phyloP scores from a whole-genome alignment of 2,888 invertebrate genomes.

The Fabriciana adippe region DNA sequence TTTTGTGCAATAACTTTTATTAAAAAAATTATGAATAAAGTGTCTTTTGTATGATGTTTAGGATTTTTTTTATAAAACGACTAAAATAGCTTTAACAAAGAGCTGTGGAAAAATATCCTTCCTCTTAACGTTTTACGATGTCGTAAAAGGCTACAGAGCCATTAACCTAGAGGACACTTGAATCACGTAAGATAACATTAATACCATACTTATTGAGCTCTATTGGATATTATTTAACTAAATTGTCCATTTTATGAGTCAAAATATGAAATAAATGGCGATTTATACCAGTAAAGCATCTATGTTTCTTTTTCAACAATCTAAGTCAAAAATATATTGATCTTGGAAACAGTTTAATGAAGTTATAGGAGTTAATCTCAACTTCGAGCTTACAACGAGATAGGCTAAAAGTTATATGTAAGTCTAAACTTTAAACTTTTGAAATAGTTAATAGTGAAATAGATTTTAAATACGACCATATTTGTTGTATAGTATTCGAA shows the following conservation, averaged over 20 bases:
- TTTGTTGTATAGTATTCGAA: no score
- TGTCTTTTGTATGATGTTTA: no score
- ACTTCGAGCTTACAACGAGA: no score
- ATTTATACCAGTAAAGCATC: neutral
- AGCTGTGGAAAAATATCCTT: slow-evolving; percentile 4
- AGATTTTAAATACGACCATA: no score
- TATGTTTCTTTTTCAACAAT: neutral
- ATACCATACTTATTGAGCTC: slow-evolving; percentile 33
- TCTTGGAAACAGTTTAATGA: no score
- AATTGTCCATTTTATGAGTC: slow-evolving; percentile 20
- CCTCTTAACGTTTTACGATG: slow-evolving; percentile 33
- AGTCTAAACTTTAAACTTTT: no score
- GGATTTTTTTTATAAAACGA: no score
- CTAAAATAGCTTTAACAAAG: neutral
- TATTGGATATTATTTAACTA: slow-evolving; percentile 29
- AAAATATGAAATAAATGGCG: slow-evolving; percentile 13
- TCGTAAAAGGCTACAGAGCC: slow-evolving; percentile 33
- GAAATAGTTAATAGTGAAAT: no score
- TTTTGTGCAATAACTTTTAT: no score
- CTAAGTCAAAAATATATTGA: neutral
- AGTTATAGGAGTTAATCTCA: no score
- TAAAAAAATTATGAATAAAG: no score
- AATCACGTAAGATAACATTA: slow-evolving; percentile 37
- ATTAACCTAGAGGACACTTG: slow-evolving; percentile 32
- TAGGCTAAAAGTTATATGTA: no score